Conservation (phyloP, 2,888 invertebrate genomes). For the Oxyteleia sp. region DNA sequence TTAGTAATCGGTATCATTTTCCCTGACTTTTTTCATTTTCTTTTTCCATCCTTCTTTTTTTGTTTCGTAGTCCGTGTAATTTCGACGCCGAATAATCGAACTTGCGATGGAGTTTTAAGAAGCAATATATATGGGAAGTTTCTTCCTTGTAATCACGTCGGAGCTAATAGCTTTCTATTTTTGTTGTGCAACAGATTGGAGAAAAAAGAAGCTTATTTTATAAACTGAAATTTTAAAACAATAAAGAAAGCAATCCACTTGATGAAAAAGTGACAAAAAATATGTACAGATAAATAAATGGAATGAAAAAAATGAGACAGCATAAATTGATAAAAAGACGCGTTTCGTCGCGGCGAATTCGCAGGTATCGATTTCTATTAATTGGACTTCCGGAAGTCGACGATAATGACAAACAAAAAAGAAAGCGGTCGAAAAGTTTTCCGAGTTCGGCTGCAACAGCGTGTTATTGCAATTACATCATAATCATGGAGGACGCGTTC, state of each 20-base stretch:
- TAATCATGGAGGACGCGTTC: constrained; percentile 78
- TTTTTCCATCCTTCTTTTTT: no score
- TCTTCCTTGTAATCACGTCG: constrained; percentile 80
- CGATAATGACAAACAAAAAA: constrained; percentile 48
- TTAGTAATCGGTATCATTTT: no score
- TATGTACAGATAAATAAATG: background rate
- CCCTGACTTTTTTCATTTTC: no score
- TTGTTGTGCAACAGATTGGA: constrained; percentile 60
- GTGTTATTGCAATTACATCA: constrained; percentile 81
- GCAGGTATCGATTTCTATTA: constrained; percentile 72
- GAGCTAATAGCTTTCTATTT: constrained; percentile 77
- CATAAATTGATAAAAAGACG: constrained; percentile 54
- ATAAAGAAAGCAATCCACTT: background rate
- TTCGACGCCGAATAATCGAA: no score
- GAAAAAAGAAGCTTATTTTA: constrained; percentile 17
- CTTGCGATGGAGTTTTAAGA: no score
- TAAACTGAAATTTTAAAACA: constrained; percentile 25
- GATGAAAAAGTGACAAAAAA: no score
- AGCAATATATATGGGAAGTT: no score
- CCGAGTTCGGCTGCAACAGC: constrained; percentile 67
- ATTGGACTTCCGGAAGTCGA: constrained; percentile 76
- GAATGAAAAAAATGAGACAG: background rate
- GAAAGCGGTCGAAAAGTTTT: constrained; percentile 74
- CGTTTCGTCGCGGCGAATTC: constrained; percentile 25
- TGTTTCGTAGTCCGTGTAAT: no score